Conservation (phyloP, 2,888 invertebrate species). For the Slavum lentiscoides region DNA sequence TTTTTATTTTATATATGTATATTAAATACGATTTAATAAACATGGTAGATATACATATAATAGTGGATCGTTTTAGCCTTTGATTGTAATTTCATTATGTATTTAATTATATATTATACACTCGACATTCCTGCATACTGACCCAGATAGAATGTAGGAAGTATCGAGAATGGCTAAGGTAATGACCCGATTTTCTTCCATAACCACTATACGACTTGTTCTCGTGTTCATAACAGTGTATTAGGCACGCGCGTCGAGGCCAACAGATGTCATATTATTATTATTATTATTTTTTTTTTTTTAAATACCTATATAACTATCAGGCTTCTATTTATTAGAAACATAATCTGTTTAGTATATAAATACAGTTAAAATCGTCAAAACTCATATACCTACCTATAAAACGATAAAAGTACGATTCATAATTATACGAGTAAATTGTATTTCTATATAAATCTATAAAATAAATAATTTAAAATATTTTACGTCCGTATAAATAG, state of each 20-base stretch:
- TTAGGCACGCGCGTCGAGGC: constrained; percentile 22
- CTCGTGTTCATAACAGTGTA: constrained; percentile 6
- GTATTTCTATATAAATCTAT: background rate
- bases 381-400: background rate
- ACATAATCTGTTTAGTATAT: background rate
- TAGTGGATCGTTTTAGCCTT: background rate
- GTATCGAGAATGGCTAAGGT: constrained; percentile 49
- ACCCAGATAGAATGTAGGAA: constrained; percentile 51
- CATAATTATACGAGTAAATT: background rate
- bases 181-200: constrained; percentile 50
- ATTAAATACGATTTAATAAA: background rate
- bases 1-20: background rate
- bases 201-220: constrained; percentile 41
- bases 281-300: background rate
- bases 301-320: constrained; percentile 16
- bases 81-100: constrained; percentile 25
- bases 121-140: constrained; percentile 46
- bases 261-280: constrained; percentile 39
- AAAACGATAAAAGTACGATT: background rate
- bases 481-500: no score
- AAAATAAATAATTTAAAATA: no score
- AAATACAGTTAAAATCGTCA: background rate
- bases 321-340: constrained; percentile 3
- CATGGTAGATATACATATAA: background rate
- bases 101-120: constrained; percentile 43